Evolutionary conservation across 2,888 invertebrate genomes (phyloP), one percentile per base, ranked within the genome.

Genomic region (Stenodema calcarata): DNA sequence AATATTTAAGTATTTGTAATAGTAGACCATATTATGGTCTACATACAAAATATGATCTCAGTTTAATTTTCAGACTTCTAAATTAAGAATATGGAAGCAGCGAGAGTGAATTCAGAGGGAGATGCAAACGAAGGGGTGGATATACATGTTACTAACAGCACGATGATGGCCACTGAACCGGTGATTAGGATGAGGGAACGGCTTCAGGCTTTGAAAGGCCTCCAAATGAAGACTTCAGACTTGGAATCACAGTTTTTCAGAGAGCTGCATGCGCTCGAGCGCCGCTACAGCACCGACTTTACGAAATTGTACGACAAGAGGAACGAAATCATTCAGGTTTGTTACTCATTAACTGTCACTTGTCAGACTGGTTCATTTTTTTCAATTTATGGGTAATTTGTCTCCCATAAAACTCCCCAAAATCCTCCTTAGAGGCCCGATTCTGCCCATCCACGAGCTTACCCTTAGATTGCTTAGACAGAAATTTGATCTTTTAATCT

Each of bases 241-340:
- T 93, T 98, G 87, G 98, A 99, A 91, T 95, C 97, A 0, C 95
- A 97, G 90, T 98, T 99, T 92, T 99, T 98, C 92, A 94, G 95
- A 90, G 97, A 98, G 90, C 96, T 99, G 62, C 98, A 99, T 91
- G 94, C 94, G 23, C 93, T 99, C 83, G 99, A 86, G 41, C 73
- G 73, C 3, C 84, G 84, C 44, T 84, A 84, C 28, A 84, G 84
- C 91, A 95, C 96, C 16, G 73, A 84, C 44, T 84, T 84, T 30
- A 28, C 73, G 1, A 70, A 84, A 44, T 12, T 78, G 12, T 79
- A 78, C 44, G 86, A 86, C n/a, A 50, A 78, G 28, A 50, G 86
- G 44, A 79, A 44, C 27, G 86, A 54, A 54, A 86, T 86, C 54
- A 41, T 86, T 16, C 78, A 78, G 62, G 62, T 62, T 62, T 23